Percentiles rank a stretch among this genome's conserved stretches.
phyloP scores from a whole-genome alignment of 2,797 vertebrate genomes.

The Myotis planiceps region DNA sequence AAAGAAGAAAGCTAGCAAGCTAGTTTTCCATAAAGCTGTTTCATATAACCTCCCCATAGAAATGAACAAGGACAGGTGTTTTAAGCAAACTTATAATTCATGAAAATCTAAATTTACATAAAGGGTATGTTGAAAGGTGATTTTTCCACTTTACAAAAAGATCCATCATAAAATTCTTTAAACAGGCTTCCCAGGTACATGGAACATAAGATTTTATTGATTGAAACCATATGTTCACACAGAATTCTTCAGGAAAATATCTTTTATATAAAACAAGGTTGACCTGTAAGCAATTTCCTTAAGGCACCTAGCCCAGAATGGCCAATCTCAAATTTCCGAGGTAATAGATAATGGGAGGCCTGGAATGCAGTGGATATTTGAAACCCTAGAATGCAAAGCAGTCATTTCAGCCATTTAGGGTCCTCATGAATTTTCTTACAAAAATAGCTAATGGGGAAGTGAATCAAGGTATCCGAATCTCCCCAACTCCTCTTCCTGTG shows the following conservation, averaged over 20 bases:
- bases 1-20: background rate
- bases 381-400: conserved; percentile 49
- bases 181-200: conserved; percentile 67
- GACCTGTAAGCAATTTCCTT: conserved; percentile 74
- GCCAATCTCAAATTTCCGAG: conserved; percentile 61
- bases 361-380: conserved; percentile 26
- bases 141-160: conserved; percentile 78
- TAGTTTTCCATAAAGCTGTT: conserved; percentile 39
- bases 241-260: conserved; percentile 65
- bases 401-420: background rate
- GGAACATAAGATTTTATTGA: conserved; percentile 67
- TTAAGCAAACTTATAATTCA: conserved; percentile 69
- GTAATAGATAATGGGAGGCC: conserved; percentile 55
- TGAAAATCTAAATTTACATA: conserved; percentile 73
- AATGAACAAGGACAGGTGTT: conserved; percentile 64
- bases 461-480: background rate
- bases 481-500: background rate
- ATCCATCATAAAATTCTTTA: conserved; percentile 75
- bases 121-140: conserved; percentile 77
- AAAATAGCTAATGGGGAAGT: conserved; percentile 33
- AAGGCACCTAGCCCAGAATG: conserved; percentile 49
- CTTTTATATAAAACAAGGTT: conserved; percentile 68
- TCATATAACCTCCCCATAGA: conserved; percentile 9
- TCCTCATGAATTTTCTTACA: conserved; percentile 9
- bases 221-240: conserved; percentile 72